Evolutionary conservation across 2,797 vertebrate genomes (phyloP).

Genomic region (Myoxocephalus aenaeus): DNA sequence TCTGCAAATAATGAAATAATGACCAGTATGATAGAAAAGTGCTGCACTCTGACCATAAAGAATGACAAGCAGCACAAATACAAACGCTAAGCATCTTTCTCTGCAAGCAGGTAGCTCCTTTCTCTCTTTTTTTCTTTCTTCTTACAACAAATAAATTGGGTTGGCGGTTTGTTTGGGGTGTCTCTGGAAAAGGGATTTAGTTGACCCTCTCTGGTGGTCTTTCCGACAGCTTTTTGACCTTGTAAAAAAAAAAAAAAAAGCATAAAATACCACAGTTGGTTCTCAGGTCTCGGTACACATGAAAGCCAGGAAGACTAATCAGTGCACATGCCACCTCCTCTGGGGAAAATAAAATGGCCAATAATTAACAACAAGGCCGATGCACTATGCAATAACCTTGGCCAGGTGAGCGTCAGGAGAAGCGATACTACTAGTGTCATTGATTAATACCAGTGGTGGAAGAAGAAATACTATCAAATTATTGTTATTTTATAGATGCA

Average conservation of each 20-base stretch:
- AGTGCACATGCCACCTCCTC: constrained; percentile 12
- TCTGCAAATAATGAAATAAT: constrained; percentile 60
- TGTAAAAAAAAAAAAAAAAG: constrained; percentile 37
- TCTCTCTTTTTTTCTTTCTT: constrained; percentile 2
- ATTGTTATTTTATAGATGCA: neutral
- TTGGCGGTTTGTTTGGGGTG: constrained; percentile 43
- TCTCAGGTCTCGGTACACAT: constrained; percentile 28
- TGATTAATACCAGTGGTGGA: neutral
- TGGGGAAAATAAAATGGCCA: constrained; percentile 16
- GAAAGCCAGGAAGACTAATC: constrained; percentile 20
- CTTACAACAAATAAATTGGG: constrained; percentile 32
- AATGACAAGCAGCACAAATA: constrained; percentile 22
- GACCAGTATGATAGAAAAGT: constrained; percentile 6
- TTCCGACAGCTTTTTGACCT: constrained; percentile 65
- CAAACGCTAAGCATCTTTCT: constrained; percentile 31
- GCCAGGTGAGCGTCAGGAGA: neutral
- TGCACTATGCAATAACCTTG: neutral
- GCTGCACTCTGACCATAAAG: neutral
- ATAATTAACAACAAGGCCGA: constrained; percentile 1
- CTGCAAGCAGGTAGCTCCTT: constrained; percentile 10
- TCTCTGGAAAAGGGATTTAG: constrained; percentile 61
- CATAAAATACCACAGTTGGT: constrained; percentile 33
- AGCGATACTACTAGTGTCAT: neutral
- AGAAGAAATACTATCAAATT: neutral
- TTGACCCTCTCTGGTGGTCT: constrained; percentile 46